These are phyloP conservation scores for Drosophila auraria DNA, from an alignment of 1,140 invertebrate genomes.

Conservation along the genomic window DNA sequence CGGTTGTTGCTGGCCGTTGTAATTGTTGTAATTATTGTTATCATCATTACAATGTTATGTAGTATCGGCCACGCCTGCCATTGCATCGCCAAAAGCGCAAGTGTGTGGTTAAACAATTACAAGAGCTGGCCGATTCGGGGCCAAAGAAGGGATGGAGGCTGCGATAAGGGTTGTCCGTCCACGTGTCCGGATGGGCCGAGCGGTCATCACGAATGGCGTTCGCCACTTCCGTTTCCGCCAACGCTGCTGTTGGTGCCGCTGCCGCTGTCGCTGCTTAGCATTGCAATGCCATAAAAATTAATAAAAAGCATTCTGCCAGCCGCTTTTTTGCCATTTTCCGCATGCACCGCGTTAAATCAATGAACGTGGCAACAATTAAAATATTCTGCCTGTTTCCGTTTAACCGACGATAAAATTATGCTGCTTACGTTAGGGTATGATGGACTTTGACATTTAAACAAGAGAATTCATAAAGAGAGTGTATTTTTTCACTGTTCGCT, in stretches of 20 bases:
- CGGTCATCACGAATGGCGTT: slow-evolving; percentile 67
- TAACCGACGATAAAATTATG: slow-evolving; percentile 30
- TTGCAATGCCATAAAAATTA: slow-evolving; percentile 45
- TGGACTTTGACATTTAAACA: not conserved
- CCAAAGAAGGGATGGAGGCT: not conserved
- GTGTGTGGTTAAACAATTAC: slow-evolving; percentile 77
- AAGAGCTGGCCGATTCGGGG: not conserved
- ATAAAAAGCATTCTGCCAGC: slow-evolving; percentile 44
- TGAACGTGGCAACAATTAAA: slow-evolving; percentile 80
- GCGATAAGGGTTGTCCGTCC: slow-evolving; percentile 34
- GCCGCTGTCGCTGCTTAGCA: slow-evolving; percentile 58
- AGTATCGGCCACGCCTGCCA: slow-evolving; percentile 42
- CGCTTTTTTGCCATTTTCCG: slow-evolving; percentile 26
- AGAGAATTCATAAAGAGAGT: too few relatives aligned
- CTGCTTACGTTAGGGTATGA: slow-evolving; percentile 14
- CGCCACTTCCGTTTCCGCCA: slow-evolving; percentile 75
- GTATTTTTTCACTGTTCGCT: too few relatives aligned
- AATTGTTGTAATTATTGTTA: slow-evolving; percentile 63
- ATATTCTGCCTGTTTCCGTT: slow-evolving; percentile 75
- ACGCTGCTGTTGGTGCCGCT: not conserved
- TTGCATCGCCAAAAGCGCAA: slow-evolving; percentile 62
- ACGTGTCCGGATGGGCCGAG: slow-evolving; percentile 24
- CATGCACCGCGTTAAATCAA: slow-evolving; percentile 60
- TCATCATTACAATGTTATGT: slow-evolving; percentile 70
- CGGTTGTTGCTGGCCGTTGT: slow-evolving; percentile 48